phyloP scores from a whole-genome alignment of 1,140 invertebrate genomes.

The Plectrocnemia conspersa region DNA sequence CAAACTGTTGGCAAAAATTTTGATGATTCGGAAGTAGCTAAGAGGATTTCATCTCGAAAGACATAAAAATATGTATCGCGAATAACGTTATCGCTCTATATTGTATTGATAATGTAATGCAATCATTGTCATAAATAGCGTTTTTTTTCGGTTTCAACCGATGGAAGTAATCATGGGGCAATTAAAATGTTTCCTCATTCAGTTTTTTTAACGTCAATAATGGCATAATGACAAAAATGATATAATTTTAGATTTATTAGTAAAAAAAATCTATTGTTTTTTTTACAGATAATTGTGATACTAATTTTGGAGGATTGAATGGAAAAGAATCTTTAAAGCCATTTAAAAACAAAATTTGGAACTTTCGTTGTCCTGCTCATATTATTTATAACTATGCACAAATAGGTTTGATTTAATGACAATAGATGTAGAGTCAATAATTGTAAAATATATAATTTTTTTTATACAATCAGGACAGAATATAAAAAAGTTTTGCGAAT shows the following conservation, averaged over 20 bases:
- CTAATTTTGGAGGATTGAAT: constrained; percentile 6
- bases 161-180: constrained; percentile 1
- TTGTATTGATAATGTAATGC: too few species aligned
- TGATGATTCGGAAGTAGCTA: too few species aligned
- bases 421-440: background rate
- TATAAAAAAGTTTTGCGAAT: background rate
- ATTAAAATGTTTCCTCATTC: background rate
- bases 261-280: background rate
- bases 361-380: constrained; percentile 1
- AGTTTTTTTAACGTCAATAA: constrained; percentile 3
- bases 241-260: background rate
- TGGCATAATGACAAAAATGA: constrained; percentile 1
- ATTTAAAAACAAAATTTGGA: constrained; percentile 1
- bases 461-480: constrained; percentile 3
- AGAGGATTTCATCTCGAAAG: too few species aligned
- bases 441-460: too few species aligned
- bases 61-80: too few species aligned
- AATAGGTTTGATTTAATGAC: background rate
- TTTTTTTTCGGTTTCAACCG: background rate
- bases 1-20: too few species aligned
- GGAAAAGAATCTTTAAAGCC: background rate
- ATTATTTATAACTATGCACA: background rate
- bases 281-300: constrained; percentile 1
- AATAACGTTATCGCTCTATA: too few species aligned
- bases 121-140: constrained; percentile 8